Base-by-base conservation (phyloP, 2,797 vertebrate species). In the Spinus olivaceus region DNA sequence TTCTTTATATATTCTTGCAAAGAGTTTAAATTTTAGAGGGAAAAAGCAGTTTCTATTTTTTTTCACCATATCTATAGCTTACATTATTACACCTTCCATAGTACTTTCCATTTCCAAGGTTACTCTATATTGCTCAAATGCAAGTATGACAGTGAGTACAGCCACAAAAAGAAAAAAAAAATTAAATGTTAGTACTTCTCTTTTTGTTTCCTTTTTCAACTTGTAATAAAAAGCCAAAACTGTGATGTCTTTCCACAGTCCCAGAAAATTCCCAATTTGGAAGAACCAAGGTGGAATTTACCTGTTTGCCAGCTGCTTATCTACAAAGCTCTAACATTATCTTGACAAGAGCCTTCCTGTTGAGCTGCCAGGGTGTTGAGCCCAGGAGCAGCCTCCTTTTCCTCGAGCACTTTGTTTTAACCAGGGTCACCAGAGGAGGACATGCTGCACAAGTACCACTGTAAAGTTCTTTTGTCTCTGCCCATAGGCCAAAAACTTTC, bases 331-430 rank as follows among this genome's bases (percentile, higher is more conserved):
- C 9, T 61, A 35, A 15, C 14, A 11, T 1, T 56, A 15, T 37
- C 49, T 61, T 76, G 19, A 63, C 39, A 71, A 50, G 17, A 76
- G 19, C 30, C 39, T 60, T 94, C 32, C 35, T 63, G 24, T 15
- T 11, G 20, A 76, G n/a, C 17, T 90, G 13, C 10, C 3, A 5
- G 12, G 4, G 2, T 2, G 57, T 18, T 7, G 4, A 70, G 19
- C 10, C 20, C 24, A 63, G 16, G 8, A 17, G 2, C 10, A 79
- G 5, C 24, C 10, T 69, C 15, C 8, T 80, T 27, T 33, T 10
- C 20, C 47, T 65, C 0, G 0, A 16, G 13, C 6, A 46, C 10
- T 10, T 39, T 27, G 12, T n/a, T 35, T 61, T 79, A 39, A 20
- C 13, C 42, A 69, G 20, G 16, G 20, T 54, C 42, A 71, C 32